phyloP scores from a whole-genome alignment of 2,113 vertebrate species.

The Atractosteus spatula region DNA sequence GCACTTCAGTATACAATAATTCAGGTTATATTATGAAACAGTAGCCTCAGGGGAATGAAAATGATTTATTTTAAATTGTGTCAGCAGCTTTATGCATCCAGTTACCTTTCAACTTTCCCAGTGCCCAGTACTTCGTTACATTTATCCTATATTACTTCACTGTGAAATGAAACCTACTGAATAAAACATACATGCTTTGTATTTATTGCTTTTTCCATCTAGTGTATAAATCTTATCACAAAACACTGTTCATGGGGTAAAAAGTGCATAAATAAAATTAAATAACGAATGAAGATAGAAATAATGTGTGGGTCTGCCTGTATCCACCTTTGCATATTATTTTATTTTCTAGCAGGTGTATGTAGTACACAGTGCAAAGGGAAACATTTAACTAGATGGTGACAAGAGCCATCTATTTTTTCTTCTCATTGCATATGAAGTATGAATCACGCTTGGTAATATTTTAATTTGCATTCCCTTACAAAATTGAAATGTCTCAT shows the following conservation, averaged over 20 bases:
- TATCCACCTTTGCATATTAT: neutral
- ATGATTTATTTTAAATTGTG: constrained; percentile 61
- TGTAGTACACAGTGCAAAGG: neutral
- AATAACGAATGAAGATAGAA: constrained; percentile 51
- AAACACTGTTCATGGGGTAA: constrained; percentile 43
- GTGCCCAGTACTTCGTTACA: constrained; percentile 58
- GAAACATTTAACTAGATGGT: neutral
- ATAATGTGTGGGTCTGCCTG: constrained; percentile 44
- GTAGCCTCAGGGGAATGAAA: constrained; percentile 50
- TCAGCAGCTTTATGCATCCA: constrained; percentile 49
- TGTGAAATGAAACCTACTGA: constrained; percentile 65
- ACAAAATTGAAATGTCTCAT: too few species aligned
- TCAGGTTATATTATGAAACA: constrained; percentile 22
- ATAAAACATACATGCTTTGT: constrained; percentile 59
- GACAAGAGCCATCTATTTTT: neutral
- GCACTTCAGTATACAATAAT: constrained; percentile 5
- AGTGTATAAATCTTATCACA: constrained; percentile 60
- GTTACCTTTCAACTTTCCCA: constrained; percentile 61
- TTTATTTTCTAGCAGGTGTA: constrained; percentile 7
- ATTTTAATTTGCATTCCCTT: too few species aligned
- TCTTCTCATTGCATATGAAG: too few species aligned
- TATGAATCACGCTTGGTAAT: too few species aligned
- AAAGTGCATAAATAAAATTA: neutral
- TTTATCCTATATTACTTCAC: constrained; percentile 69
- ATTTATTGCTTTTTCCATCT: constrained; percentile 58